A percentile compares a stretch with the other conserved stretches of the same genome.
phyloP scores from a whole-genome alignment of 37 sponge, comb jelly and placozoan species.

The Geodia barretti region DNA sequence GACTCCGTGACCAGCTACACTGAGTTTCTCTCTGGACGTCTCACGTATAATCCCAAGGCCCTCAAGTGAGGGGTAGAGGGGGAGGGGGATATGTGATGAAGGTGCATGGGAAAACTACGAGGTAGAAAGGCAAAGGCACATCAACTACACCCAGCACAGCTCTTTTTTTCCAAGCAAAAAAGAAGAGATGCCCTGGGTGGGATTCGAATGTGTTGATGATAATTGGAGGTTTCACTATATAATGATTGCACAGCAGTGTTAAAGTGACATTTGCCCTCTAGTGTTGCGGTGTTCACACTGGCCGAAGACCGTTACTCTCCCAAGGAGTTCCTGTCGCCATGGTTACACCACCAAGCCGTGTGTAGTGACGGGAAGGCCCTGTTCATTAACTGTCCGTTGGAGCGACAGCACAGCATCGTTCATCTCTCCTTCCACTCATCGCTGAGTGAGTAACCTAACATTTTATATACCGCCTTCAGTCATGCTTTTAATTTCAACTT shows the following conservation, averaged over 20 bases:
- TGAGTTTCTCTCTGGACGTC: slow-evolving; percentile 9
- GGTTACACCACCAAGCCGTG: slow-evolving; percentile 33
- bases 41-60: not conserved
- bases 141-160: too few species aligned
- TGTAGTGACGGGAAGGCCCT: slow-evolving; percentile 27
- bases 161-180: too few species aligned
- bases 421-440: slow-evolving; percentile 33
- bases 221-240: too few species aligned
- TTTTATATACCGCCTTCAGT: too few species aligned
- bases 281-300: slow-evolving; percentile 46
- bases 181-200: too few species aligned
- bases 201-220: too few species aligned
- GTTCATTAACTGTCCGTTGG: slow-evolving; percentile 28
- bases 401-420: slow-evolving; percentile 17
- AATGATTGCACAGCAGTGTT: not conserved
- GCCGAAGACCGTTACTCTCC: slow-evolving; percentile 49
- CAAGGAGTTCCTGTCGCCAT: slow-evolving; percentile 3
- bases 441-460: slow-evolving; percentile 39
- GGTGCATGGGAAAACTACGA: too few species aligned
- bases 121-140: too few species aligned
- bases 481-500: too few species aligned
- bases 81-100: not conserved
- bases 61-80: slow-evolving; percentile 41
- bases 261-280: not conserved
- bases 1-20: slow-evolving; percentile 7